phyloP scores from a whole-genome alignment of 1,140 invertebrate species.

The Tetramorium parvispinum region DNA sequence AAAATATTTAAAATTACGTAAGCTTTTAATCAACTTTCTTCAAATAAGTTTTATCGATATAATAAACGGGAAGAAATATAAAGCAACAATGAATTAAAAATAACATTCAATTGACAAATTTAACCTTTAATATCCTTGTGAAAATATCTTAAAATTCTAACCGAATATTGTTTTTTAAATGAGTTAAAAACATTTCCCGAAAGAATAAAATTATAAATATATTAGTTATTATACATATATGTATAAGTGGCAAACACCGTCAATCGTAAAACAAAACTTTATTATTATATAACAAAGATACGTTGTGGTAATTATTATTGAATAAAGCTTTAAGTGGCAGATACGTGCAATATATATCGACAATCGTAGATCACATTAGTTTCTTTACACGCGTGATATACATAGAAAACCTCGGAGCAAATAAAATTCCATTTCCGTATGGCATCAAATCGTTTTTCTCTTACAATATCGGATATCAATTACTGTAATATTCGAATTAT shows the following conservation, averaged over 20 bases:
- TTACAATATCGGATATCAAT: background rate
- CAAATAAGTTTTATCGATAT: background rate
- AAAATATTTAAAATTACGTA: background rate
- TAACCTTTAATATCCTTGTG: background rate
- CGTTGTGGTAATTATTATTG: conserved; percentile 4
- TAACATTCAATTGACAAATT: background rate
- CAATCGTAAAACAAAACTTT: background rate
- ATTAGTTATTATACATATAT: background rate
- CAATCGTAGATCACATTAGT: background rate
- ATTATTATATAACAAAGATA: background rate
- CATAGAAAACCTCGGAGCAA: background rate
- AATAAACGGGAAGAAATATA: background rate
- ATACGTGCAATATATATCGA: background rate
- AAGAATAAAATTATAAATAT: background rate
- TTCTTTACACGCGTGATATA: background rate
- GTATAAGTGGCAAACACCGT: background rate
- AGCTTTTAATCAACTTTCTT: background rate
- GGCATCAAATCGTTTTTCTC: background rate
- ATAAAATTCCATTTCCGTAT: background rate
- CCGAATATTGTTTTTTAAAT: background rate
- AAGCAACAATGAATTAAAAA: background rate
- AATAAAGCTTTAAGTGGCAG: background rate
- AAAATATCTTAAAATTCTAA: background rate
- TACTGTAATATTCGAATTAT: background rate
- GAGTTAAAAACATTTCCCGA: background rate